Percentiles rank a stretch among this genome's conserved stretches.
These are phyloP conservation scores for Epicampocera succincta DNA, from an alignment of 2,888 invertebrate species.

Conservation along the genomic window DNA sequence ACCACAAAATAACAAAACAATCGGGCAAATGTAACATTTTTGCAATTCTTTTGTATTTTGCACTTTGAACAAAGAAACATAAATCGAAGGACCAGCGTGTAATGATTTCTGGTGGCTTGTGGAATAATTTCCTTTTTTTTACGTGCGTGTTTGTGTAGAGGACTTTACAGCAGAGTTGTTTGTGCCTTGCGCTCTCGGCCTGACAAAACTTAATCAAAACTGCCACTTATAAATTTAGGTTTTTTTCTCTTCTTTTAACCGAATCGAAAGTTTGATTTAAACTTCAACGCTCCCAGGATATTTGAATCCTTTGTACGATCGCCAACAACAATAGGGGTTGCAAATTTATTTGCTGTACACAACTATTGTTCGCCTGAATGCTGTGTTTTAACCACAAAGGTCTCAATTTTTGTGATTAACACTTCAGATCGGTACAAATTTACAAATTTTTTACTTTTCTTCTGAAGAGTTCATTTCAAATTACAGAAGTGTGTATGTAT, in stretches of 20 bases:
- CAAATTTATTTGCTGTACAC: constrained; percentile 65
- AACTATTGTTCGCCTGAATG: constrained; percentile 63
- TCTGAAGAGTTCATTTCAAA: background rate
- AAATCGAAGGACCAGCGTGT: background rate
- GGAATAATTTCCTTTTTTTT: constrained; percentile 47
- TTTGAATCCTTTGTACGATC: constrained; percentile 62
- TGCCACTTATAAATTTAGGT: constrained; percentile 67
- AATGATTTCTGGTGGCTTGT: constrained; percentile 55
- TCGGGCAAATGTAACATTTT: constrained; percentile 61
- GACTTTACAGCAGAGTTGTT: constrained; percentile 39
- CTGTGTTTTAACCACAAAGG: constrained; percentile 64
- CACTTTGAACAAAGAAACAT: background rate
- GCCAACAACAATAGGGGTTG: constrained; percentile 67
- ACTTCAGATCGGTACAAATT: constrained; percentile 37
- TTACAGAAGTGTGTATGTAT: background rate
- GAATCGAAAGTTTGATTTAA: constrained; percentile 55
- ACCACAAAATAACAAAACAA: constrained; percentile 48
- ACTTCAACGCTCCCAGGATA: constrained; percentile 70
- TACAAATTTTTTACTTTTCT: background rate
- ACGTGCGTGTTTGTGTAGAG: constrained; percentile 39
- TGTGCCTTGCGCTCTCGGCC: background rate
- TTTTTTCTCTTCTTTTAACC: constrained; percentile 34
- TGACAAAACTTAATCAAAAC: constrained; percentile 68
- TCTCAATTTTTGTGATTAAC: constrained; percentile 64
- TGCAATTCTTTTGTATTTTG: constrained; percentile 17